Evolutionary conservation across 1,140 invertebrate genomes (phyloP).

Genomic region (Drosophila sulfurigaster): DNA sequence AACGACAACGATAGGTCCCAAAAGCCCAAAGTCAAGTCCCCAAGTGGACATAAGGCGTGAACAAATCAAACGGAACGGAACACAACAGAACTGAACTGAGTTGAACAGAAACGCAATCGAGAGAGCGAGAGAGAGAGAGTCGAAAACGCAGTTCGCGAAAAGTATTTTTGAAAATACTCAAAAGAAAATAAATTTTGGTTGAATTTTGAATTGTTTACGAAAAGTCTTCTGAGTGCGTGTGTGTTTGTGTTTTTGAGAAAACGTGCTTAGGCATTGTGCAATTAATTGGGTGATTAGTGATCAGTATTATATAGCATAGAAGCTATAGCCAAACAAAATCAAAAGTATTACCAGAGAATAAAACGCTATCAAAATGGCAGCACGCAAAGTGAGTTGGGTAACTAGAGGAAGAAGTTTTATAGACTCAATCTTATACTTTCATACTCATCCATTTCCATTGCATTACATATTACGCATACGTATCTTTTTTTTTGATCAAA

Average conservation of each 20-base stretch:
- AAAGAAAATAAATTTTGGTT: constrained; percentile 26
- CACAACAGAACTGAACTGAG: constrained; percentile 8
- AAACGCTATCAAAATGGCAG: constrained; percentile 53
- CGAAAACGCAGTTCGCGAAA: constrained; percentile 25
- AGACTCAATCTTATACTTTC: constrained; percentile 14
- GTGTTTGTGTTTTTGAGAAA: constrained; percentile 25
- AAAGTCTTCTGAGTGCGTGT: constrained; percentile 11
- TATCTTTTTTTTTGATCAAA: constrained; percentile 23
- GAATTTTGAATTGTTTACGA: constrained; percentile 58
- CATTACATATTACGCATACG: constrained; percentile 10
- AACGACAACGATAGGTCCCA: constrained; percentile 16
- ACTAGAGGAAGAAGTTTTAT: not conserved
- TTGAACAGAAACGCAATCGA: not conserved
- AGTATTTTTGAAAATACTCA: constrained; percentile 24
- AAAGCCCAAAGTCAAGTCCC: constrained; percentile 37
- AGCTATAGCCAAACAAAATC: constrained; percentile 1
- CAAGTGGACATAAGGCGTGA: constrained; percentile 49
- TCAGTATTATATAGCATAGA: constrained; percentile 45
- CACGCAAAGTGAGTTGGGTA: constrained; percentile 68
- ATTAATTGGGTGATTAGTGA: constrained; percentile 62
- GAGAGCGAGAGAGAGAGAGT: not conserved
- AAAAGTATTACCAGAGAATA: constrained; percentile 49
- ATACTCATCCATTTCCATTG: constrained; percentile 38
- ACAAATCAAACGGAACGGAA: constrained; percentile 38
- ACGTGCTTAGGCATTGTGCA: constrained; percentile 63